Conservation (phyloP, 2,888 invertebrate species). For the Zhengitettix transpicula region DNA sequence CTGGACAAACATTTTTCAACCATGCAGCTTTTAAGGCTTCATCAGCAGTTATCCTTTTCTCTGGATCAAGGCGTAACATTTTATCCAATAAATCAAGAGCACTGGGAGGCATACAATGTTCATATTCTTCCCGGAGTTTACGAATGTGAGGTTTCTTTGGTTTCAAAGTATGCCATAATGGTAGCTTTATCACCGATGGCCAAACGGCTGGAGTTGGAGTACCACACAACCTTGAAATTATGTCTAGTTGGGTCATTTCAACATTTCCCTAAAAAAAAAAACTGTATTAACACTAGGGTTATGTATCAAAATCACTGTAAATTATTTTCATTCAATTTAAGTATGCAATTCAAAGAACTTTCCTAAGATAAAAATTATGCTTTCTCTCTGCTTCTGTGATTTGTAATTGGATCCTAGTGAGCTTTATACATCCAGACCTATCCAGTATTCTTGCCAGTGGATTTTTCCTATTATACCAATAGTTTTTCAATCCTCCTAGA, state of each 20-base stretch:
- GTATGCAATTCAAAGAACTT: no score
- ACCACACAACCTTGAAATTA: conserved; percentile 87
- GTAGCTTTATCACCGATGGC: conserved; percentile 89
- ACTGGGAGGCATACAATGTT: conserved; percentile 66
- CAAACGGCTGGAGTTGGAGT: conserved; percentile 92
- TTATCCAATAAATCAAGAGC: conserved; percentile 84
- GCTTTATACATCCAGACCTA: no score
- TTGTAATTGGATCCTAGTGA: no score
- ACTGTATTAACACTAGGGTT: background rate
- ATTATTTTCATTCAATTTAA: background rate
- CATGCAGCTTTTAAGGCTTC: conserved; percentile 84
- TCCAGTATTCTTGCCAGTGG: no score
- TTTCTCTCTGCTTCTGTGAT: no score
- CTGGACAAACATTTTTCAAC: conserved; percentile 80
- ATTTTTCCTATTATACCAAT: no score
- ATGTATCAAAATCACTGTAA: background rate
- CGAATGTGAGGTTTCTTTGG: conserved; percentile 82
- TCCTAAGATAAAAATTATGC: no score
- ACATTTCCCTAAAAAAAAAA: conserved; percentile 52
- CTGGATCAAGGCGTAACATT: conserved; percentile 94
- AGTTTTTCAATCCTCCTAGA: no score
- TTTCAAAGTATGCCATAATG: conserved; percentile 79
- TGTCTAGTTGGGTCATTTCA: conserved; percentile 85
- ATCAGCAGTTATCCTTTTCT: conserved; percentile 81
- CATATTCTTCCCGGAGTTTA: conserved; percentile 80